Conservation (phyloP, 1,140 invertebrate species). For the Marisa cornuarietis region DNA sequence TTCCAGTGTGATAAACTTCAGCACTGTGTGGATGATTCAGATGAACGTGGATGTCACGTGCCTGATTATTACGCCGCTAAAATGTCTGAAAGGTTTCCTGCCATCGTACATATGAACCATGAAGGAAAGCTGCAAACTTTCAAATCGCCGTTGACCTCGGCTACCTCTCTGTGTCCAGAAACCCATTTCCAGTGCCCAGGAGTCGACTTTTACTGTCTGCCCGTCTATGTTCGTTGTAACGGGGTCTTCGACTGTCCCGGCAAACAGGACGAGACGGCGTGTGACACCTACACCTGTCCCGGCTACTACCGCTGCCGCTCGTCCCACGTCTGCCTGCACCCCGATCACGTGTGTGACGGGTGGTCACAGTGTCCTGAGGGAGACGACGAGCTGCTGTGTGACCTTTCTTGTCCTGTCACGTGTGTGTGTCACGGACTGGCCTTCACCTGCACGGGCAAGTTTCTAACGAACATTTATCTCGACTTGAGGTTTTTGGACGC, state of each 20-base stretch:
- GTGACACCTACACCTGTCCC: slow-evolving; percentile 9
- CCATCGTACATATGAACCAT: background rate
- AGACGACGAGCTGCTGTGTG: slow-evolving; percentile 27
- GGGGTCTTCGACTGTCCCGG: slow-evolving; percentile 25
- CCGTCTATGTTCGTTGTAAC: slow-evolving; percentile 25
- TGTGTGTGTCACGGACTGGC: slow-evolving; percentile 23
- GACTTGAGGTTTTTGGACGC: slow-evolving; percentile 4
- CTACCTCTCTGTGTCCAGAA: too few relatives aligned
- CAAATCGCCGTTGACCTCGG: background rate
- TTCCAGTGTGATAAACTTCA: too few relatives aligned
- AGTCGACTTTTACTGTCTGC: slow-evolving; percentile 16
- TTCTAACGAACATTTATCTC: background rate
- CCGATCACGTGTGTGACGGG: slow-evolving; percentile 24
- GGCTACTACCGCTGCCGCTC: slow-evolving; percentile 20
- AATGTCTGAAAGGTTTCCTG: background rate
- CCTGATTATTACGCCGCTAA: background rate
- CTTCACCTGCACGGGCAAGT: slow-evolving; percentile 8
- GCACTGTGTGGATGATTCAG: background rate
- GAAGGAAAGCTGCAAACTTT: slow-evolving; percentile 11
- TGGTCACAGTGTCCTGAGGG: slow-evolving; percentile 25
- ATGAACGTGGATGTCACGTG: too few relatives aligned
- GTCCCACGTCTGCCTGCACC: slow-evolving; percentile 18
- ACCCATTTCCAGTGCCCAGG: too few relatives aligned
- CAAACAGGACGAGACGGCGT: slow-evolving; percentile 25
- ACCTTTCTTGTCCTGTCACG: slow-evolving; percentile 21